These are phyloP conservation scores for Anthopleura xanthogrammica DNA, from an alignment of 92 coral and sea anemone species.

Conservation along the genomic window DNA sequence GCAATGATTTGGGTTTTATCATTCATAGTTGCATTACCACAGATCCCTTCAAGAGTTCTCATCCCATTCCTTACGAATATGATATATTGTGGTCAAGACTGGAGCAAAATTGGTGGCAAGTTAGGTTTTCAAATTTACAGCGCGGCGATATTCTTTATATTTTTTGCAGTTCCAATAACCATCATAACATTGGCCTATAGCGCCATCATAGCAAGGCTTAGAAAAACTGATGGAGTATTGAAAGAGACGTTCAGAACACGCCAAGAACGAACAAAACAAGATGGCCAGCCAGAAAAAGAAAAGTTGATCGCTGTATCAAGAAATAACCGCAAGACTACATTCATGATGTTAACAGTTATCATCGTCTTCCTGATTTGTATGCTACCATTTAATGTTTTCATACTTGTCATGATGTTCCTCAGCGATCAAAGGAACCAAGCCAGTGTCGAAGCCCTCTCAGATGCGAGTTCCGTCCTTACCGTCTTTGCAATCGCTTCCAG, in stretches of 20 bases:
- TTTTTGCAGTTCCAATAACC: conserved; percentile 71
- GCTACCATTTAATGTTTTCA: conserved; percentile 67
- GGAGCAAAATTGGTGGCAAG: conserved; percentile 49
- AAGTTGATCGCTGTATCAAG: conserved; percentile 25
- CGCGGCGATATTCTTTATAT: conserved; percentile 50
- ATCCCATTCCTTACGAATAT: neutral
- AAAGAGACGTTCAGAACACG: conserved; percentile 14
- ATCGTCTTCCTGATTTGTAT: conserved; percentile 70
- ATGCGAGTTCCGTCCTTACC: conserved; percentile 12
- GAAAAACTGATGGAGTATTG: conserved; percentile 56
- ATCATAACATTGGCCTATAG: conserved; percentile 62
- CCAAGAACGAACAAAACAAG: neutral
- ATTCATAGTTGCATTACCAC: conserved; percentile 61
- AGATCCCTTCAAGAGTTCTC: conserved; percentile 25
- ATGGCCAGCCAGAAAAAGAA: neutral
- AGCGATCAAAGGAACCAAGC: neutral
- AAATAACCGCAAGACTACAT: conserved; percentile 80
- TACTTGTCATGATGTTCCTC: conserved; percentile 31
- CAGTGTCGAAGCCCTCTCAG: neutral
- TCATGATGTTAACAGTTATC: conserved; percentile 81
- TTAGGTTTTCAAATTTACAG: conserved; percentile 51
- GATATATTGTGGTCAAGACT: conserved; percentile 33
- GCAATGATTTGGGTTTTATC: conserved; percentile 66
- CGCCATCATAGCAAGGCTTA: conserved; percentile 54
- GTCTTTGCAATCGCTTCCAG: conserved; percentile 62